A percentile compares a stretch with the other conserved stretches of the same genome.
phyloP scores from a whole-genome alignment of 2,888 invertebrate genomes.

The Noctua fimbriata region DNA sequence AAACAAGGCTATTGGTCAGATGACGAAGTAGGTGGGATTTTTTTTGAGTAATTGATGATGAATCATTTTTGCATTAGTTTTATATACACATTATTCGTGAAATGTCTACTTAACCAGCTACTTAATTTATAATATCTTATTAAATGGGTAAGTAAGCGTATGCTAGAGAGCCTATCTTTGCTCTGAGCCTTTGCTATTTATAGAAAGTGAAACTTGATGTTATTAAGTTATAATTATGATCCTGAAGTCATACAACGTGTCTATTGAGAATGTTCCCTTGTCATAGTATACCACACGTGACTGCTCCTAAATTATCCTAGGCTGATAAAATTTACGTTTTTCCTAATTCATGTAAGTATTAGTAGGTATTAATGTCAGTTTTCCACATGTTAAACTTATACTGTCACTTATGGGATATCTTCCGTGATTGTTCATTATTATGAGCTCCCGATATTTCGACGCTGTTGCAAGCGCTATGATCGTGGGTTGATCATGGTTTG shows the following conservation, averaged over 20 bases:
- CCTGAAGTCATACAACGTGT: constrained; percentile 3
- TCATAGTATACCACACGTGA: no score
- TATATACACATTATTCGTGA: neutral
- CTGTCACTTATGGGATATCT: no score
- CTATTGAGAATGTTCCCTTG: neutral
- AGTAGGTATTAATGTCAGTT: no score
- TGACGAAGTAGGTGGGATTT: neutral
- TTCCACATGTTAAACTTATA: no score
- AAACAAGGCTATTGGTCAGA: constrained; percentile 13
- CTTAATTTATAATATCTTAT: neutral
- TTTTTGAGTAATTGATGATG: neutral
- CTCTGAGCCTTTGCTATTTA: neutral
- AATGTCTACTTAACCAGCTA: neutral
- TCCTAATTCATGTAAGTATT: no score
- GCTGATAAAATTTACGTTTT: no score
- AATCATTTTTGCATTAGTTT: neutral
- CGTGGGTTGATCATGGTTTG: no score
- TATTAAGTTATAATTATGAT: constrained; percentile 5
- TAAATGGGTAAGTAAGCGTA: neutral
- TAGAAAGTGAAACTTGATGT: constrained; percentile 29
- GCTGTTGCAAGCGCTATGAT: no score
- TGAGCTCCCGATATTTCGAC: no score
- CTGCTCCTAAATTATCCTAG: no score
- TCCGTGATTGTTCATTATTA: no score
- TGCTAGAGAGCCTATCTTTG: neutral